These are phyloP conservation scores for Capreolus pygargus DNA, from an alignment of 2,113 vertebrate species.

Conservation along the genomic window DNA sequence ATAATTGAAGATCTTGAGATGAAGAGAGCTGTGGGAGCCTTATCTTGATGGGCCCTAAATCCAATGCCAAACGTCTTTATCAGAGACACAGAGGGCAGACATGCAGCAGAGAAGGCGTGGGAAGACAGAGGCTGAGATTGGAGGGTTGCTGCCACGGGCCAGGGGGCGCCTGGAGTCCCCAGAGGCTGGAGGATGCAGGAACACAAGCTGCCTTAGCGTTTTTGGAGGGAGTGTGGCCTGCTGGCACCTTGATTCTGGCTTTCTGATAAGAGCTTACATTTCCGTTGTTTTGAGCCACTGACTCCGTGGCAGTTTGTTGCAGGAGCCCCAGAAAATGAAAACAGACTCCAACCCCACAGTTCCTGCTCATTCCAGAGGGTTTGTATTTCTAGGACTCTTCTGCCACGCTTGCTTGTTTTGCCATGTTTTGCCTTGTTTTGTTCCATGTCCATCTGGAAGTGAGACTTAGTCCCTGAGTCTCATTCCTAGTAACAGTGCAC, in stretches of 20 bases:
- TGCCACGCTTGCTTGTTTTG: accelerated
- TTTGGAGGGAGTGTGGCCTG: neutral
- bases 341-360: neutral
- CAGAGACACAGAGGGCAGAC: neutral
- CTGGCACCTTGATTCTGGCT: neutral
- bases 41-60: neutral
- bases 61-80: neutral
- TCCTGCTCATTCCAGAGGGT: neutral
- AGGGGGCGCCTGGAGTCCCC: neutral
- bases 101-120: neutral
- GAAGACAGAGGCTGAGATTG: neutral
- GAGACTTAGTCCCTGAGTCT: neutral
- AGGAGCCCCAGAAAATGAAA: neutral
- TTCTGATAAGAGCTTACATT: neutral
- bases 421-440: neutral
- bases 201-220: neutral
- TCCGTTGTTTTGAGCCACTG: neutral
- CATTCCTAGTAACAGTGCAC: neutral
- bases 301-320: neutral
- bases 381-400: no score
- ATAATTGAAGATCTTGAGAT: neutral
- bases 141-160: neutral
- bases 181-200: neutral
- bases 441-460: neutral
- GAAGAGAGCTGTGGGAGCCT: neutral